Base-by-base conservation (phyloP, 2,113 vertebrate genomes). In the Symphodus melops region DNA sequence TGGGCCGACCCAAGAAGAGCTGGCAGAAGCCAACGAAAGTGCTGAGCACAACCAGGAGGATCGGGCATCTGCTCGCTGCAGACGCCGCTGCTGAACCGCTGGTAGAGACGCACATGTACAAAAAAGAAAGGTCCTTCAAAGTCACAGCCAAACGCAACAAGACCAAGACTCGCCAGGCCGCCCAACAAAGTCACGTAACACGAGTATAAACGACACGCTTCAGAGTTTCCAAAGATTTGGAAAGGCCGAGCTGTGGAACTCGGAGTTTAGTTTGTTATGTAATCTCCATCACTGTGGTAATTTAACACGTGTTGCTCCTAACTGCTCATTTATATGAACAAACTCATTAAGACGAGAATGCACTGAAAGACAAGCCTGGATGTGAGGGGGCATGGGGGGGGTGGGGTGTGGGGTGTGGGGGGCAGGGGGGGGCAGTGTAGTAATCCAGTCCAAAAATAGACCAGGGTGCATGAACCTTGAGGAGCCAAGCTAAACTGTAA, bases 21-120 rank as follows among this genome's bases (percentile, higher is more conserved):
- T 73, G 82, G 85, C 84, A 83, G 75, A 72, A 25, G 72, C 48
- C 54, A n/a, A 57, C 58, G 74, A 72, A 89, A 89, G 12, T 79
- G 81, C 89, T 88, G 89, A 89, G 86, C 59, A 3, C 60, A 67
- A 83, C 80, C 76, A 58, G 82, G 70, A 88, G 77, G 72, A 77
- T 60, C 16, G 72, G 90, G 87, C 93, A 94, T 93, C 90, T 93
- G 93, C 72, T 91, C 1, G 16, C 77, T 75, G 77, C 68, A 57
- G 87, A 88, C 85, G 54, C 53, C n/a, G 42, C 81, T 61, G 78
- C 87, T 57, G 53, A 88, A 91, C 88, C 81, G 11, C 87, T 91
- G 86, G 90, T 83, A 68, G n/a, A 75, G 75, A 21, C 71, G 72
- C 21, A 80, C 44, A 74, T 17, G 51, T 9, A 75, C 49, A 17